A percentile compares a stretch with the other conserved stretches of the same genome.
Evolutionary conservation across 2,888 invertebrate species (phyloP).

Genomic region (Stenodema calcarata): DNA sequence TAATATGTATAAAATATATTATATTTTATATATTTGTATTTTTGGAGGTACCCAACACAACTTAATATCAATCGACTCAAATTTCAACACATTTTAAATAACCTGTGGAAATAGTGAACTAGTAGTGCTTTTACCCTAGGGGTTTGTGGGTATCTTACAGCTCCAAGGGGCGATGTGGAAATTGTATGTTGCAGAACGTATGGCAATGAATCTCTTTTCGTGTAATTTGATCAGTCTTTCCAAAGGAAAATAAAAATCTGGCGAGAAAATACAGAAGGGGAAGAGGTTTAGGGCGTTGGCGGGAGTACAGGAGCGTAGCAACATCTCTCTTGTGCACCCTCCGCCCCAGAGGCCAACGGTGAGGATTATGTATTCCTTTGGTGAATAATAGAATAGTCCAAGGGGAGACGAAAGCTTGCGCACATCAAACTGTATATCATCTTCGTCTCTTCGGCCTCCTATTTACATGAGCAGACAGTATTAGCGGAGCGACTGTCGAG

Average conservation of each 20-base stretch:
- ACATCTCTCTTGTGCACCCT: not conserved
- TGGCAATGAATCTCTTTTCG: not conserved
- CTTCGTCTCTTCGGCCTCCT: constrained; percentile 11
- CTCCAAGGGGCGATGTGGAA: too few species aligned
- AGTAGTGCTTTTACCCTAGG: too few species aligned
- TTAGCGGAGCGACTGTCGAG: constrained; percentile 15
- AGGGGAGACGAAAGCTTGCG: not conserved
- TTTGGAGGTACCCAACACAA: too few species aligned
- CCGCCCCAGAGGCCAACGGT: not conserved
- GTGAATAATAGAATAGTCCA: constrained; percentile 29
- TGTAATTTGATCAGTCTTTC: not conserved
- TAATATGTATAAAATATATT: too few species aligned
- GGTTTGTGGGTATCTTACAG: too few species aligned
- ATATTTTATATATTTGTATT: too few species aligned
- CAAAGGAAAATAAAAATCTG: not conserved
- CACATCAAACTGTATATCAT: constrained; percentile 35
- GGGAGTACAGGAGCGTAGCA: not conserved
- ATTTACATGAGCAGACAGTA: constrained; percentile 33
- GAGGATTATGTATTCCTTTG: constrained; percentile 30
- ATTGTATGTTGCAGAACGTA: not conserved
- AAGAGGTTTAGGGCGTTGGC: not conserved
- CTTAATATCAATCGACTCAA: too few species aligned
- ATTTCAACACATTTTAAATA: too few species aligned
- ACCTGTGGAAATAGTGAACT: too few species aligned
- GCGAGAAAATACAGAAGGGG: not conserved